Base-by-base conservation (phyloP, 1,140 invertebrate genomes). In the Nephotettix cincticeps region DNA sequence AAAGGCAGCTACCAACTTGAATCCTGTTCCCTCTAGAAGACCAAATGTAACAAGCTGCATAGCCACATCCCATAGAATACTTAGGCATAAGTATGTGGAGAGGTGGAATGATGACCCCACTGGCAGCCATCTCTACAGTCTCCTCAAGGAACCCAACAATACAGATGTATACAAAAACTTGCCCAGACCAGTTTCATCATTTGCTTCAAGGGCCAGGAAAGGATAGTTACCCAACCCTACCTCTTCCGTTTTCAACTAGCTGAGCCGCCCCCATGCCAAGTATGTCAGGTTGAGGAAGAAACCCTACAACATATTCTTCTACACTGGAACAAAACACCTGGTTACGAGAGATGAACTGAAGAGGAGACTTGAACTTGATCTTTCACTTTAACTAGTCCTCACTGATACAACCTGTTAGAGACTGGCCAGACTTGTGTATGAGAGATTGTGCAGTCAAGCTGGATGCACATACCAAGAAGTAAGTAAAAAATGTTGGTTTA, bases 381-480 rank as follows among this genome's bases (percentile, higher is more conserved):
- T 3, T 25, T 4, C n/a, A 6, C 47, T 54, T n/a, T 3, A 6
- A 54, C 23, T 4, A 54, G 6, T 54, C 23, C 23, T 19, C 4
- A 54, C n/a, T 54, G 47, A n/a, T 19, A 4, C n/a, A 4, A 54
- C n/a, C 47, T n/a, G 6, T n/a, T 54, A n/a, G n/a, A 54, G 23
- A 54, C 23, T n/a, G 47, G n/a, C 23, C 47, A 54, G 19, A 4
- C n/a, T 54, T 54, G 47, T 54, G 19, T 54, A 25, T 19, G 47
- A 54, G n/a, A 25, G n/a, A 54, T n/a, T n/a, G 23, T 54, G 47
- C 47, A 6, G 47, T 54, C 47, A 54, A 54, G 47, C 23, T 54
- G 47, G 47, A 54, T 54, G 47, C 47, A 54, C 23, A n/a, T 54
- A 54, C n/a, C 47, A 54, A 54, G 47, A 54, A 54, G 47, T 54